A percentile compares a stretch with the other conserved stretches of the same genome.
These are phyloP conservation scores for Gobiocypris rarus DNA, from an alignment of 2,113 vertebrate species.

Conservation along the genomic window DNA sequence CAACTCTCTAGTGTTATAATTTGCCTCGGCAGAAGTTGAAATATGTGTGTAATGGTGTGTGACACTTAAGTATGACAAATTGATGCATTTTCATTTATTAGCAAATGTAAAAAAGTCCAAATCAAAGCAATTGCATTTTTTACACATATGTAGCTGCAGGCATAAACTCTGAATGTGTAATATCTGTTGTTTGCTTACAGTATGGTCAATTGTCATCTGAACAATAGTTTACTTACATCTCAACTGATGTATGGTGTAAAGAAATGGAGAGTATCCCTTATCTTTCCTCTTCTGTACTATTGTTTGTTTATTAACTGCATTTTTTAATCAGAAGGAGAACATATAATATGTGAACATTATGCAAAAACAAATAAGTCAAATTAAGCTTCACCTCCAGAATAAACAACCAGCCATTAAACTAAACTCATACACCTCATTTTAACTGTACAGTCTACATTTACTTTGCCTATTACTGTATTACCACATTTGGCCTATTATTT, in stretches of 20 bases:
- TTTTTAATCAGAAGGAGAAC: neutral
- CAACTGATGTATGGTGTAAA: neutral
- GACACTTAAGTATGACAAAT: constrained; percentile 9
- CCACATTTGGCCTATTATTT: too few species aligned
- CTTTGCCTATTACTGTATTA: too few species aligned
- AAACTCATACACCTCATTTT: neutral
- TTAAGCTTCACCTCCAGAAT: neutral
- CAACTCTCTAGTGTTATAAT: constrained; percentile 5
- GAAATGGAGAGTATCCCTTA: neutral
- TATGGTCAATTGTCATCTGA: constrained; percentile 5
- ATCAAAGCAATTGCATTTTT: neutral
- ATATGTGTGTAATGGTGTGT: constrained; percentile 18
- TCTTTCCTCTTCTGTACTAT: too few species aligned
- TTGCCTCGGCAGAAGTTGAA: neutral
- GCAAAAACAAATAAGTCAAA: neutral
- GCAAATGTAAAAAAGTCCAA: neutral
- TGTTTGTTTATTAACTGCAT: neutral
- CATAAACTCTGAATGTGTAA: neutral
- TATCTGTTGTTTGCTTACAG: neutral
- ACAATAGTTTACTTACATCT: constrained; percentile 24
- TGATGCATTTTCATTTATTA: neutral
- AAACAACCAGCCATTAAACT: neutral
- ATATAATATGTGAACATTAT: neutral
- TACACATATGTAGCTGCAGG: neutral
- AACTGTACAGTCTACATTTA: neutral